Evolutionary conservation across 1,140 invertebrate genomes (phyloP).

Genomic region (Atta texana): DNA sequence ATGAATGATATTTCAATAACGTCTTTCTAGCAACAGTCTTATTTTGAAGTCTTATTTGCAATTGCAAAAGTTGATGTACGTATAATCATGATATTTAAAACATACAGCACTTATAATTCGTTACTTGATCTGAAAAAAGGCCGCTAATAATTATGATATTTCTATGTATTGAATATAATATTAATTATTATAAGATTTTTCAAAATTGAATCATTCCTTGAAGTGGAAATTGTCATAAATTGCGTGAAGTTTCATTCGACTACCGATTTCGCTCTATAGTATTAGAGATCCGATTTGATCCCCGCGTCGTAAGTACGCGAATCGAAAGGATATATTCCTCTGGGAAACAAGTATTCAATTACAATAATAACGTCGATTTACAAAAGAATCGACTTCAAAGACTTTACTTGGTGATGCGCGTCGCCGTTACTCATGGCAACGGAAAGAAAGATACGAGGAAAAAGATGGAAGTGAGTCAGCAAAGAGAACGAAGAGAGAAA

Average conservation of each 20-base stretch:
- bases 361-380: slow-evolving; percentile 81
- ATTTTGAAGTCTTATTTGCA: neutral
- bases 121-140: neutral
- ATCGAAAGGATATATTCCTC: slow-evolving; percentile 72
- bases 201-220: neutral
- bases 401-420: slow-evolving; percentile 74
- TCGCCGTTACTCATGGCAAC: slow-evolving; percentile 61
- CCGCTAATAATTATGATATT: neutral
- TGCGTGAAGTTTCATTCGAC: slow-evolving; percentile 2
- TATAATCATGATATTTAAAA: neutral
- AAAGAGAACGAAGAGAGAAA: slow-evolving; percentile 32
- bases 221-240: slow-evolving; percentile 16
- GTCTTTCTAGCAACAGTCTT: neutral
- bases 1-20: neutral
- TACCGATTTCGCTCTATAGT: slow-evolving; percentile 22
- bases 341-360: slow-evolving; percentile 82
- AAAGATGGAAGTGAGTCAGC: slow-evolving; percentile 16
- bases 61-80: neutral
- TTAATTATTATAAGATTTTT: neutral
- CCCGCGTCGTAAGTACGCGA: slow-evolving; percentile 43
- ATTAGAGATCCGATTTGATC: slow-evolving; percentile 66
- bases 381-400: slow-evolving; percentile 81
- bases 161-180: neutral
- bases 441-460: slow-evolving; percentile 59
- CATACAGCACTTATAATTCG: neutral